Base-by-base conservation (phyloP, 2,888 invertebrate genomes). In the Caenorhabditis virilis region DNA sequence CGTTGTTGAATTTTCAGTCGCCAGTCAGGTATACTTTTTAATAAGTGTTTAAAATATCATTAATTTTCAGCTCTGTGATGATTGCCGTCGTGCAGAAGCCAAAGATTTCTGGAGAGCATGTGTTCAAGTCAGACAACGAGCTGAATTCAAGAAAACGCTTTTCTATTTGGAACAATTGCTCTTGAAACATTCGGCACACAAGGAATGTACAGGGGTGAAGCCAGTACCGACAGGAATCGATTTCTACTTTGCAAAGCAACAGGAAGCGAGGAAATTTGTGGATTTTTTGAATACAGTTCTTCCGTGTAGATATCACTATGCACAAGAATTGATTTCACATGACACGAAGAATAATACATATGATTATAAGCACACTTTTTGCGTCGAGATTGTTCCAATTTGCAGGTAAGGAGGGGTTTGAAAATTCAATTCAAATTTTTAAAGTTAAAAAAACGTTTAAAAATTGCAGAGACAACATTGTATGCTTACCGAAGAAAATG, bases 151-250 rank as follows among this genome's bases (percentile, higher is more conserved):
- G 83, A 97, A 95, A 85, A 97, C 97, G 0, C 91, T 99, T 82
- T 97, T 90, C 84, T 98, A 95, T 83, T 87, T 99, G 80, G 98
- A 99, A 84, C 98, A 99, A 84, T 85, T 97, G 67, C 92, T 99
- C 81, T 86, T 99, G 72, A 98, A 97, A 84, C 92, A 95, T 83
- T 91, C 90, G 78, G 71, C 69, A 6, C 71, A 74, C 35, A 68
- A 67, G 20, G 61, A 71, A 9, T 66, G 66, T 26, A 78, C 79
- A 23, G 78, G 75, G 55, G 76, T 82, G 23, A 82, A 82, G 48
- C 82, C 81, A 15, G 78, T 73, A 2, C 73, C 73, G 0, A 73
- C 73, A 3, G 73, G 98, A 9, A 85, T 98, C 47, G 97, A 98
- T 85, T 98, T 98, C 84, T 98, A 89, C 85, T 99, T 91, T 84